Conservation (phyloP, 2,113 vertebrate genomes). For the Hymenochirus boettgeri region DNA sequence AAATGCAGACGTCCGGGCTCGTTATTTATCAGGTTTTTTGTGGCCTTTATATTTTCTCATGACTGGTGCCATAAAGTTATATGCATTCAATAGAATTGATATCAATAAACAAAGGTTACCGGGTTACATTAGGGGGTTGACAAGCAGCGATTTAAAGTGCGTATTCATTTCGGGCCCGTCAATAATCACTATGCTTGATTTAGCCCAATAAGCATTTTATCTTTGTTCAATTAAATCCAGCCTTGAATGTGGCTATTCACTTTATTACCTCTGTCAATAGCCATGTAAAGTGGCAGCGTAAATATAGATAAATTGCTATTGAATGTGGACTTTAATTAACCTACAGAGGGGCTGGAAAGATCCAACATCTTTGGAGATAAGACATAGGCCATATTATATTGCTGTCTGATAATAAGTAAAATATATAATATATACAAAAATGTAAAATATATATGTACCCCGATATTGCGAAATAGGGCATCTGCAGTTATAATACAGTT, state of each 20-base stretch:
- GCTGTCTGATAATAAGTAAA: too few species aligned
- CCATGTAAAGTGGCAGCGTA: slow-evolving; percentile 21
- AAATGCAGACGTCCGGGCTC: too few species aligned
- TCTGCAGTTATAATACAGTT: too few species aligned
- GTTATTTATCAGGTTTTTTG: too few species aligned
- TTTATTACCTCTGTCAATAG: slow-evolving; percentile 34
- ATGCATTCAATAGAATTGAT: not conserved
- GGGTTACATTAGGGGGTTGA: not conserved
- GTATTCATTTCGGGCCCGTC: not conserved
- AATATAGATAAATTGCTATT: slow-evolving; percentile 37
- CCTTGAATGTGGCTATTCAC: slow-evolving; percentile 10
- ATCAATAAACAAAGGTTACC: not conserved
- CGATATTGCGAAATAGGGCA: too few species aligned
- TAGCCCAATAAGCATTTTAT: slow-evolving; percentile 20
- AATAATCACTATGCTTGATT: not conserved
- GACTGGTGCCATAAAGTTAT: not conserved
- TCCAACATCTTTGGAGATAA: too few species aligned
- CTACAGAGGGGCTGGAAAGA: not conserved
- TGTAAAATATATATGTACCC: too few species aligned
- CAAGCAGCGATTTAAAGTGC: not conserved
- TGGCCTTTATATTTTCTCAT: too few species aligned
- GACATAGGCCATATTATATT: too few species aligned
- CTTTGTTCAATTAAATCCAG: slow-evolving; percentile 5
- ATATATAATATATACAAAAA: too few species aligned
- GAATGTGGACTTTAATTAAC: slow-evolving; percentile 38